phyloP scores from a whole-genome alignment of 2,888 invertebrate genomes.

The Apodemia mormo region DNA sequence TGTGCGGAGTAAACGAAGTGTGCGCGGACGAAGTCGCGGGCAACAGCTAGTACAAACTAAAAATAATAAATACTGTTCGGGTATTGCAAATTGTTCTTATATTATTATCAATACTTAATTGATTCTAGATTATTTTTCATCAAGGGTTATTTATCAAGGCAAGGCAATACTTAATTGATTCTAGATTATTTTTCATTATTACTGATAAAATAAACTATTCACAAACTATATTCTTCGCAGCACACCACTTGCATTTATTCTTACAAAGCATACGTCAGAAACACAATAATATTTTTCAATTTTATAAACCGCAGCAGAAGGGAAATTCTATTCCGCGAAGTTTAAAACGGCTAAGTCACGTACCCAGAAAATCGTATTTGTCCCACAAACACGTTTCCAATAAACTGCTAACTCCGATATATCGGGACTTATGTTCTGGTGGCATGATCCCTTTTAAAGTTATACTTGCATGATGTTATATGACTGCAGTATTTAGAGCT shows the following conservation, averaged over 20 bases:
- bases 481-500: not conserved
- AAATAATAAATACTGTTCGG: too few relatives aligned
- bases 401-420: slow-evolving; percentile 68
- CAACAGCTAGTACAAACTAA: too few relatives aligned
- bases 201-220: not conserved
- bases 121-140: too few relatives aligned
- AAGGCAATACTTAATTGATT: too few relatives aligned
- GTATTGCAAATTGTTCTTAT: too few relatives aligned
- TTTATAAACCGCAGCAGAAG: slow-evolving; percentile 42
- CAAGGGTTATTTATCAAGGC: too few relatives aligned
- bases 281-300: slow-evolving; percentile 37
- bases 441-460: slow-evolving; percentile 33
- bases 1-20: too few relatives aligned
- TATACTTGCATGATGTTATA: slow-evolving; percentile 11
- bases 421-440: slow-evolving; percentile 41
- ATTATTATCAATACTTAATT: too few relatives aligned
- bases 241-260: slow-evolving; percentile 26
- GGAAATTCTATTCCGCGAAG: slow-evolving; percentile 42
- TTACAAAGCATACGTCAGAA: slow-evolving; percentile 24
- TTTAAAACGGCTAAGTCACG: slow-evolving; percentile 56
- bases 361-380: slow-evolving; percentile 66
- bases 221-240: not conserved
- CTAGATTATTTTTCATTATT: too few relatives aligned
- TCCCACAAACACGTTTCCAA: slow-evolving; percentile 64
- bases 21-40: too few relatives aligned